Evolutionary conservation across 2,888 invertebrate genomes (phyloP), one percentile per base, ranked within the genome.

Genomic region (Argyresthia albistria): DNA sequence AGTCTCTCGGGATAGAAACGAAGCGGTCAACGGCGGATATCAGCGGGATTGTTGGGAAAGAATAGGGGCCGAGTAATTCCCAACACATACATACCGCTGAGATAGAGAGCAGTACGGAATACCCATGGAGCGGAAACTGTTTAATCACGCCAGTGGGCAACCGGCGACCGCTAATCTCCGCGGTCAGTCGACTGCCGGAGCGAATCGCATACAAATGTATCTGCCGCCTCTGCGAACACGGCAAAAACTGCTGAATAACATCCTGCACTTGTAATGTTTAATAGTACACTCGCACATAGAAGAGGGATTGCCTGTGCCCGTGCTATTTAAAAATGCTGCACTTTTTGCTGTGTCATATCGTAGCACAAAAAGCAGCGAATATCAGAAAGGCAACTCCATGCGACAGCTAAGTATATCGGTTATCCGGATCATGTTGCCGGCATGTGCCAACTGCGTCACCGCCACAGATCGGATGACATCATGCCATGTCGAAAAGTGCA

Each of bases 221-320:
- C 74, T 74, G 68, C 64, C 43, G 35, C 50, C 50, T 11, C 37
- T 35, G 43, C 14, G 43, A 67, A 68, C 63, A 65, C 63, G 59
- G 74, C 71, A 82, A 81, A 82, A 82, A 83, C 73, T 77, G 77
- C 79, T 80, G 79, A 79, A 76, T 80, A 81, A 83, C 75, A 75
- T 75, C 71, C 73, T 71, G 70, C 69, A 62, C 61, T 67, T 72
- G 70, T 70, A 66, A 48, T 36, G 37, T 14, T 80, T 79, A 69
- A 76, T 25, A 6, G 25, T 25, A 25, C 25, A 25, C 25, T 25
- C 74, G 73, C 65, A 42, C 42, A 50, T 42, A 36, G 42, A 25
- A 16, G 25, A 39, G 15, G 14, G 42, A 35, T 16, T 42, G 42
- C 50, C 12, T 6, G 3, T 36, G 35, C 37, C 6, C 43, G 35